Evolutionary conservation across 2,888 invertebrate genomes (phyloP).

Genomic region (Xylophagus ater): DNA sequence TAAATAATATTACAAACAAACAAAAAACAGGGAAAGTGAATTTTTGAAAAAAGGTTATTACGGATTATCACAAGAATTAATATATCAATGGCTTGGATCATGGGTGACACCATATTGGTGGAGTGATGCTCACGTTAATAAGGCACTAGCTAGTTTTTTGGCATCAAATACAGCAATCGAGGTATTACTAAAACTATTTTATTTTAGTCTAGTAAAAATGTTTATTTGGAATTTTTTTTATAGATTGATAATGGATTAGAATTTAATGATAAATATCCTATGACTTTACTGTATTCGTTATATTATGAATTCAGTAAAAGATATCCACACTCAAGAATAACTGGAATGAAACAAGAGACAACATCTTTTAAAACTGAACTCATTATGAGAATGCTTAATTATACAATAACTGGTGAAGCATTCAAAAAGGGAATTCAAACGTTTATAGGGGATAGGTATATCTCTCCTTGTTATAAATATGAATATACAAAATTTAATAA

Average conservation of each 20-base stretch:
- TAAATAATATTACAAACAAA: constrained; percentile 9
- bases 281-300: constrained; percentile 63
- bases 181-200: constrained; percentile 35
- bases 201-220: not conserved
- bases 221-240: not conserved
- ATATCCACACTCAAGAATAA: constrained; percentile 65
- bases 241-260: constrained; percentile 60
- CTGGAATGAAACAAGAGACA: constrained; percentile 59
- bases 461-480: too few species aligned
- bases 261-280: constrained; percentile 69
- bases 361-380: constrained; percentile 64
- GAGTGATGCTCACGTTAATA: constrained; percentile 64
- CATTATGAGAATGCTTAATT: constrained; percentile 82
- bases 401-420: constrained; percentile 63
- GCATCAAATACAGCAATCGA: constrained; percentile 61
- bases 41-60: constrained; percentile 52
- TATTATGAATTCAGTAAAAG: constrained; percentile 72
- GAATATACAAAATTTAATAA: too few species aligned
- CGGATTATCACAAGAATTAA: constrained; percentile 58
- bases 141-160: constrained; percentile 63
- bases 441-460: constrained; percentile 53
- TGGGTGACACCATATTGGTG: constrained; percentile 66
- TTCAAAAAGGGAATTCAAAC: constrained; percentile 62
- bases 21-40: constrained; percentile 60
- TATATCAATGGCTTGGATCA: constrained; percentile 71